phyloP scores from a whole-genome alignment of 53 echinoderm and acorn worm species.

The Echinarachnius parma region DNA sequence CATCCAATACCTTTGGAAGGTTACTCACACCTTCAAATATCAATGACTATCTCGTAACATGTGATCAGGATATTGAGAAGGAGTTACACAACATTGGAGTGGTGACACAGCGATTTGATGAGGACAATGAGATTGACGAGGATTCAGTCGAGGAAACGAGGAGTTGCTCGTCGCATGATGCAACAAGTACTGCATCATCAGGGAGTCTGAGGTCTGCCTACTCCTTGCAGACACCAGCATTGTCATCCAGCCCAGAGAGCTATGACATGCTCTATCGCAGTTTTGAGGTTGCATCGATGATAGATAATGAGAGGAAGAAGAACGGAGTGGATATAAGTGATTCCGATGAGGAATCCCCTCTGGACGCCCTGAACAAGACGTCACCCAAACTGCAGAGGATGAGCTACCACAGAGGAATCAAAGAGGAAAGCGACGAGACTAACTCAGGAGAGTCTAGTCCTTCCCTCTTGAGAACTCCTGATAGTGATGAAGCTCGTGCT shows the following conservation, averaged over 20 bases:
- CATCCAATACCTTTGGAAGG: constrained; percentile 12
- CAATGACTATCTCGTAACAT: constrained; percentile 14
- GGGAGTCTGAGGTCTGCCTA: constrained; percentile 70
- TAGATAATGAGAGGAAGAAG: constrained; percentile 65
- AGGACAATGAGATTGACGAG: constrained; percentile 15
- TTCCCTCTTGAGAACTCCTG: constrained; percentile 10
- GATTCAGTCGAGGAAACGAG: constrained; percentile 29
- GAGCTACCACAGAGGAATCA: constrained; percentile 45
- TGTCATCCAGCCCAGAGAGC: constrained; percentile 88
- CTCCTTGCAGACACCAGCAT: constrained; percentile 56
- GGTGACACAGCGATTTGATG: constrained; percentile 29
- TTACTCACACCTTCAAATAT: constrained; percentile 36
- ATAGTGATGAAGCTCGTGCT: background rate
- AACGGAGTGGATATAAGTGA: constrained; percentile 38
- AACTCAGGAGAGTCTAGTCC: constrained; percentile 51
- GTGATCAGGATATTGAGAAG: constrained; percentile 34
- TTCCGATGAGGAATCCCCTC: constrained; percentile 34
- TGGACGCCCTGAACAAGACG: constrained; percentile 71
- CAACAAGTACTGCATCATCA: constrained; percentile 40
- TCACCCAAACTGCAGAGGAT: constrained; percentile 78
- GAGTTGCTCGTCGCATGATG: constrained; percentile 37
- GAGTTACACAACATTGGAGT: constrained; percentile 40
- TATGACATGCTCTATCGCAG: constrained; percentile 92
- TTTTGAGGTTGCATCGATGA: constrained; percentile 83
- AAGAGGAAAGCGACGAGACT: constrained; percentile 9